A percentile compares a stretch with the other conserved stretches of the same genome.
Evolutionary conservation across 2,888 invertebrate genomes (phyloP).

Genomic region (Erebia aethiops): DNA sequence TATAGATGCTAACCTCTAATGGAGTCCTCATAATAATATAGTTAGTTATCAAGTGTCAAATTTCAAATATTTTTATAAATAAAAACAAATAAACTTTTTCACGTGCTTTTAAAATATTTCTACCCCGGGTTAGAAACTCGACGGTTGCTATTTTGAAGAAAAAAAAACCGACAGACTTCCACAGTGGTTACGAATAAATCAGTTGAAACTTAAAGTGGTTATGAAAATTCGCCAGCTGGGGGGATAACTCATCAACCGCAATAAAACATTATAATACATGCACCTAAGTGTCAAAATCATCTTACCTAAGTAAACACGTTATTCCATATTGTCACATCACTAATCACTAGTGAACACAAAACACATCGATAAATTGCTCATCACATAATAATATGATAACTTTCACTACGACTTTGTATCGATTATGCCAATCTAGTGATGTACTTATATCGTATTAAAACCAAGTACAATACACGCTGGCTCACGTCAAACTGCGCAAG

Average conservation of each 20-base stretch:
- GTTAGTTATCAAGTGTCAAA: too few relatives aligned
- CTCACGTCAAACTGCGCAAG: constrained; percentile 64
- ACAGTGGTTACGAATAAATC: too few relatives aligned
- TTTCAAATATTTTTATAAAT: too few relatives aligned
- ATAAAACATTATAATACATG: constrained; percentile 32
- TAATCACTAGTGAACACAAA: constrained; percentile 1
- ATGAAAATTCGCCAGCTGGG: constrained; percentile 34
- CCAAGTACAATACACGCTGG: constrained; percentile 48
- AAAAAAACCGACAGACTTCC: too few relatives aligned
- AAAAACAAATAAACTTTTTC: too few relatives aligned
- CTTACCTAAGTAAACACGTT: not conserved
- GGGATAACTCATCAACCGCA: constrained; percentile 39
- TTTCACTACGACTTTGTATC: constrained; percentile 68
- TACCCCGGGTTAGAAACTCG: too few relatives aligned
- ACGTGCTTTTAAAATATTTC: too few relatives aligned
- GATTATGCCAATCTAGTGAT: constrained; percentile 39
- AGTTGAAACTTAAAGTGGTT: constrained; percentile 33
- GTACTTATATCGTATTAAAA: constrained; percentile 57
- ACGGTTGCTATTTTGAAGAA: too few relatives aligned
- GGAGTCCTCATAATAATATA: too few relatives aligned
- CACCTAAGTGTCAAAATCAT: constrained; percentile 34
- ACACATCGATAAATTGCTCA: constrained; percentile 22
- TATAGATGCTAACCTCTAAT: too few relatives aligned
- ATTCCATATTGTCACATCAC: constrained; percentile 6
- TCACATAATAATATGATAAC: constrained; percentile 55